Percentiles rank a stretch among this genome's conserved stretches.
Evolutionary conservation across 1,140 invertebrate genomes (phyloP).

Genomic region (Bombyx mori): DNA sequence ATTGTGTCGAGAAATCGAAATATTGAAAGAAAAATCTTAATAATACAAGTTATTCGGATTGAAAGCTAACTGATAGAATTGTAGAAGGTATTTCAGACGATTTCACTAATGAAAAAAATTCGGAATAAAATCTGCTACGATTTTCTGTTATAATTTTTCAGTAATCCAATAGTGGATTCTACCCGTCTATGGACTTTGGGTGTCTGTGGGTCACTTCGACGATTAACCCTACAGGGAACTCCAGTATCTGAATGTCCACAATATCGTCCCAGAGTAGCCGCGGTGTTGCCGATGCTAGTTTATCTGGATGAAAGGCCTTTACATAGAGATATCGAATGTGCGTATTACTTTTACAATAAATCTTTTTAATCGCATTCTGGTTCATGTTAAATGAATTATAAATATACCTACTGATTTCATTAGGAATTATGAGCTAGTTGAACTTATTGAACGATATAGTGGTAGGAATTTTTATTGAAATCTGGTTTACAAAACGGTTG

Average conservation of each 20-base stretch:
- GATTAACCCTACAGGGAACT: slow-evolving; percentile 37
- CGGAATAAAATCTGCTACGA: background rate
- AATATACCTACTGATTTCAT: too few relatives aligned
- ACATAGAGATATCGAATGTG: slow-evolving; percentile 36
- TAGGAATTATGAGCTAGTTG: too few relatives aligned
- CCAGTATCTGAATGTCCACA: slow-evolving; percentile 29
- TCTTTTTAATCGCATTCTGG: too few relatives aligned
- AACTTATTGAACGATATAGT: too few relatives aligned
- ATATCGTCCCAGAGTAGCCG: slow-evolving; percentile 34
- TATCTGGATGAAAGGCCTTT: slow-evolving; percentile 45
- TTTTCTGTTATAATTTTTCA: slow-evolving; percentile 15
- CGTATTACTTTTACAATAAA: slow-evolving; percentile 7
- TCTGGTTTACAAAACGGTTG: too few relatives aligned
- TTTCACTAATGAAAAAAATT: background rate
- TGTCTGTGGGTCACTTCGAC: slow-evolving; percentile 43
- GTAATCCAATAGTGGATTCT: slow-evolving; percentile 49
- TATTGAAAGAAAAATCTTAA: too few relatives aligned
- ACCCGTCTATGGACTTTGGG: slow-evolving; percentile 53
- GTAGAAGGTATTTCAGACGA: too few relatives aligned
- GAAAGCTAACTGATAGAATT: too few relatives aligned
- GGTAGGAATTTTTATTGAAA: too few relatives aligned
- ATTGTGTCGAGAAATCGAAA: too few relatives aligned
- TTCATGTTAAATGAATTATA: too few relatives aligned
- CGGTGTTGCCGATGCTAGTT: slow-evolving; percentile 42
- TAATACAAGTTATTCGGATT: too few relatives aligned